A percentile compares a stretch with the other conserved stretches of the same genome.
Evolutionary conservation across 2,113 vertebrate species (phyloP).

Genomic region (Micromys minutus): DNA sequence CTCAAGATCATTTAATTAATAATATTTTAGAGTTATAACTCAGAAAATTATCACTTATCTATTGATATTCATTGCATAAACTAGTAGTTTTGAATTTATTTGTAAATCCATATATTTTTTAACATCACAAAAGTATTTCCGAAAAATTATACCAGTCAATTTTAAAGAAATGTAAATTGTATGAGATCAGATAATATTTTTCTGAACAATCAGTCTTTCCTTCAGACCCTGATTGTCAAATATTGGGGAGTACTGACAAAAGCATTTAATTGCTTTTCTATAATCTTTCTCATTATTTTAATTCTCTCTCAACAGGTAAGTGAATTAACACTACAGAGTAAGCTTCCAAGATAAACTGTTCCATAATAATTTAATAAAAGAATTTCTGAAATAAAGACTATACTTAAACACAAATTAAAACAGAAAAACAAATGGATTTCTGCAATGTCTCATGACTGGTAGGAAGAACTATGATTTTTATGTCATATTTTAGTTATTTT

Average conservation of each 20-base stretch:
- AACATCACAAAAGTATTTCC: neutral
- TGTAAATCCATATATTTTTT: neutral
- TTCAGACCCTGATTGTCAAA: neutral
- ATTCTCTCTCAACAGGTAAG: neutral
- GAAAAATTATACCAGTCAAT: neutral
- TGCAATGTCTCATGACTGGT: neutral
- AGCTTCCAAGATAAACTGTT: neutral
- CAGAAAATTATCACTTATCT: neutral
- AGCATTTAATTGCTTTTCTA: neutral
- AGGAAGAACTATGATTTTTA: neutral
- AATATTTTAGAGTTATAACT: slow-evolving; percentile 3
- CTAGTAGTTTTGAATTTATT: neutral
- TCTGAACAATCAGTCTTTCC: neutral
- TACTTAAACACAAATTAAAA: neutral
- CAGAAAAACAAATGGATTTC: neutral
- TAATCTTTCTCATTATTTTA: neutral
- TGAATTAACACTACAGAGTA: neutral
- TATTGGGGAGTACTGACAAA: neutral
- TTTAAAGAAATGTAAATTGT: neutral
- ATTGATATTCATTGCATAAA: neutral
- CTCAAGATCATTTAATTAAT: neutral
- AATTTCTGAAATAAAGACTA: neutral
- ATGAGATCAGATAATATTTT: neutral
- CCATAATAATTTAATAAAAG: neutral
- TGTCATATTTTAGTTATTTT: neutral